A percentile compares a stretch with the other conserved stretches of the same genome.
These are phyloP conservation scores for Atherix ibis DNA, from an alignment of 2,888 invertebrate species.

Conservation along the genomic window DNA sequence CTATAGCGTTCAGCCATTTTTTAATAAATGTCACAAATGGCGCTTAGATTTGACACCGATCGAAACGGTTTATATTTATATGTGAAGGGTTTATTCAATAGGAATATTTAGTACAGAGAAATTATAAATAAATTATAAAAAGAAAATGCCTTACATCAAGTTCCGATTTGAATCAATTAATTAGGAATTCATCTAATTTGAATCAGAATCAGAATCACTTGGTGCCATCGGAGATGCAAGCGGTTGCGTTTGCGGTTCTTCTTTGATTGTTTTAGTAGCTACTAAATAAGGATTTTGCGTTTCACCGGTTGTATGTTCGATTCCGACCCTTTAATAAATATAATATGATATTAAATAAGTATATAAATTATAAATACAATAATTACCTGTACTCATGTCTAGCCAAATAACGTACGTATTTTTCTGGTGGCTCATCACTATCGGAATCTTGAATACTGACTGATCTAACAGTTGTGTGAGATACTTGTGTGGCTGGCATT, in stretches of 20 bases:
- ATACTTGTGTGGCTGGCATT: conserved; percentile 93
- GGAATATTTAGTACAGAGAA: too few relatives aligned
- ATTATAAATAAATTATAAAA: too few relatives aligned
- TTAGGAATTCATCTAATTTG: conserved; percentile 32
- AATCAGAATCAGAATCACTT: conserved; percentile 40
- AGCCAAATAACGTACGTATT: conserved; percentile 92
- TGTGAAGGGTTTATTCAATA: too few relatives aligned
- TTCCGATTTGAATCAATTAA: too few relatives aligned
- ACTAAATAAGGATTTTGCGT: conserved; percentile 50
- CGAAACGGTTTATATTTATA: too few relatives aligned
- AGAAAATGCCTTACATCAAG: too few relatives aligned
- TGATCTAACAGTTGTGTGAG: conserved; percentile 90
- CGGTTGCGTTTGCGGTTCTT: conserved; percentile 26
- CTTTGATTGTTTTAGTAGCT: conserved; percentile 38
- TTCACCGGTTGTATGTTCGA: conserved; percentile 69
- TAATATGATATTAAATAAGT: neutral
- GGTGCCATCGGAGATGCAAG: conserved; percentile 33
- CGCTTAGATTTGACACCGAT: too few relatives aligned
- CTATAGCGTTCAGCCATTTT: too few relatives aligned
- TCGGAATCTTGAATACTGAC: conserved; percentile 78
- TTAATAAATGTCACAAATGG: too few relatives aligned
- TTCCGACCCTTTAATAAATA: conserved; percentile 55
- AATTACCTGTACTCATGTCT: conserved; percentile 83
- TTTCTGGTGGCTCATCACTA: conserved; percentile 85
- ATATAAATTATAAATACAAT: neutral